Evolutionary conservation across 2,113 vertebrate genomes (phyloP).

Genomic region (Furnarius figulus): DNA sequence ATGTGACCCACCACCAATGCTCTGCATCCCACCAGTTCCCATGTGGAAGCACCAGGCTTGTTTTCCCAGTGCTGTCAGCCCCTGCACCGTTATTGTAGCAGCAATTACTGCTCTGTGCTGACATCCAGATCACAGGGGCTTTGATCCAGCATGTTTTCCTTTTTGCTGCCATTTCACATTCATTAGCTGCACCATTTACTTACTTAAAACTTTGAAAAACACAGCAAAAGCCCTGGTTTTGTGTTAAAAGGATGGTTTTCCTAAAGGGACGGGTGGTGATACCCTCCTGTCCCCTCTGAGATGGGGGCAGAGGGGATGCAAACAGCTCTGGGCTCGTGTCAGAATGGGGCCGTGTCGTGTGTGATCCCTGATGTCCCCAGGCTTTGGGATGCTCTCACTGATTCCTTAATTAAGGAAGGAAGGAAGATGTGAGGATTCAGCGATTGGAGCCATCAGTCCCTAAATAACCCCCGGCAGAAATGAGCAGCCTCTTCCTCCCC

Average conservation of each 20-base stretch:
- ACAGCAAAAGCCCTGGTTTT: accelerated
- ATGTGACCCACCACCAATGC: accelerated
- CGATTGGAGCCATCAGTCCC: accelerated
- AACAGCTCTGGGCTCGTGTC: not conserved
- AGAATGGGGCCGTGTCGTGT: not conserved
- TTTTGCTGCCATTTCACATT: not conserved
- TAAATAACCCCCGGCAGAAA: not conserved
- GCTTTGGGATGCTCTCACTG: not conserved
- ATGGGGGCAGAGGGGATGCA: not conserved
- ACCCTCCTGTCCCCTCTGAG: not conserved
- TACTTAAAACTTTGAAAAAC: not conserved
- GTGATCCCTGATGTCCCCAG: accelerated
- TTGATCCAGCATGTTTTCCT: not conserved
- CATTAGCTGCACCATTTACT: not conserved
- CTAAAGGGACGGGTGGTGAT: accelerated
- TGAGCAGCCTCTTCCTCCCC: not conserved
- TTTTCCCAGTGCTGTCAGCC: not conserved
- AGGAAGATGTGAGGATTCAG: not conserved
- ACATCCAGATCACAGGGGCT: not conserved
- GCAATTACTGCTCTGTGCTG: not conserved
- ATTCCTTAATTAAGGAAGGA: not conserved
- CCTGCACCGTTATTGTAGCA: accelerated
- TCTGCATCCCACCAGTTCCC: accelerated
- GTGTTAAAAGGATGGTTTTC: not conserved
- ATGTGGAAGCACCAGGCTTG: not conserved